Base-by-base conservation (phyloP, 2,113 vertebrate genomes). In the Grus americana region DNA sequence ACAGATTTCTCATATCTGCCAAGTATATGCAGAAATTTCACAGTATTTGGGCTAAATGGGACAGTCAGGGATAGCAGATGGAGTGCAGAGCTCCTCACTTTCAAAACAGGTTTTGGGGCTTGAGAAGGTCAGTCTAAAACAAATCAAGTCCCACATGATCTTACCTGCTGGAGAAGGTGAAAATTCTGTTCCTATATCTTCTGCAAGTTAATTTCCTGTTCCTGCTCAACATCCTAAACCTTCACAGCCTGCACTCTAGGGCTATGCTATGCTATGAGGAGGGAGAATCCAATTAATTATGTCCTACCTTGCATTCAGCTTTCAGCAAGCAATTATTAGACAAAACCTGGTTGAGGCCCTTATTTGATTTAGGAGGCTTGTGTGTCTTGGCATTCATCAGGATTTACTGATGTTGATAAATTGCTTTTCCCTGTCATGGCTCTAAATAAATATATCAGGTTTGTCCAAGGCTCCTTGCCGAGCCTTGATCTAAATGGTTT, bases 341-440 rank as follows among this genome's bases (percentile, higher is more conserved):
- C 93, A 95, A 96, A 96, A 93, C 81, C 65, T 85, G 57, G 66
- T 44, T 46, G 62, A 93, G 88, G 84, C 27, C 34, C 24, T 85
- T 73, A 96, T 88, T 97, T 93, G 94, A 97, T 96, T 95, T 95
- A 93, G 91, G 86, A 91, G 89, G 46, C 65, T 89, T 89, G 70
- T 54, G 61, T 95, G 84, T 94, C 93, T 93, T 91, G 84, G 91
- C 80, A 91, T 95, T 93, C 80, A 87, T 95, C 80, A 92, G 61
- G 91, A 94, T 95, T 95, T 97, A 88, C 84, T 92, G 90, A 89
- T 94, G 78, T 78, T 96, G 91, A 95, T 90, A 96, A 97, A 96
- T 95, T 91, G 54, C 65, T 87, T 65, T 72, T 92, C 68, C 88
- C 78, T 91, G 70, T 92, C 61, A 36, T 85, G 87, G n/a, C 65